A percentile compares a stretch with the other conserved stretches of the same genome.
These are phyloP conservation scores for Drosophila kikkawai DNA, from an alignment of 1,140 invertebrate genomes.

Conservation along the genomic window DNA sequence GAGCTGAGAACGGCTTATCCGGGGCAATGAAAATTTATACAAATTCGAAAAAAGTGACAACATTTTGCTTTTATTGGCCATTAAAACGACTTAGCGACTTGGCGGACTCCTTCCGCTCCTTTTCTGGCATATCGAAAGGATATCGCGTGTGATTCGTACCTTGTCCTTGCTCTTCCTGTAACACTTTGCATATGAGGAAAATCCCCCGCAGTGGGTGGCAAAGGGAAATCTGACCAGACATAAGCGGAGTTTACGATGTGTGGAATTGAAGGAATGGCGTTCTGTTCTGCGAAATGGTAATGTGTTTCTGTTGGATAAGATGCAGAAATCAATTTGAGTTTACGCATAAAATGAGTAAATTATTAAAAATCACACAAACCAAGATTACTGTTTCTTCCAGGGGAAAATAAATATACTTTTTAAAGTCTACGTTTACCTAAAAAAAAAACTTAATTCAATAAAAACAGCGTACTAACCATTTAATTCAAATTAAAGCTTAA, in stretches of 20 bases:
- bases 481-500: too few species aligned
- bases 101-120: constrained; percentile 43
- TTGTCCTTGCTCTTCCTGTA: constrained; percentile 42
- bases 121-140: constrained; percentile 34
- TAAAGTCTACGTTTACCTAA: too few species aligned
- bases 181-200: constrained; percentile 45
- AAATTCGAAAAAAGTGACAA: constrained; percentile 84
- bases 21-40: constrained; percentile 84
- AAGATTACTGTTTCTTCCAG: too few species aligned
- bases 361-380: neutral
- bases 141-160: constrained; percentile 72
- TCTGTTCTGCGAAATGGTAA: constrained; percentile 19
- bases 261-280: constrained; percentile 14
- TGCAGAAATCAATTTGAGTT: constrained; percentile 33
- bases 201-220: constrained; percentile 8
- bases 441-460: too few species aligned
- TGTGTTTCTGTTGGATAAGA: constrained; percentile 33
- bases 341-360: neutral
- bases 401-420: too few species aligned
- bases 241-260: constrained; percentile 47
- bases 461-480: too few species aligned
- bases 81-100: constrained; percentile 85
- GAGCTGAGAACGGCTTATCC: constrained; percentile 77
- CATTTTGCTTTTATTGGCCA: constrained; percentile 85
- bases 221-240: constrained; percentile 38